A percentile compares a stretch with the other conserved stretches of the same genome.
Evolutionary conservation across 2,888 invertebrate genomes (phyloP).

Genomic region (Colostygia pectinataria): DNA sequence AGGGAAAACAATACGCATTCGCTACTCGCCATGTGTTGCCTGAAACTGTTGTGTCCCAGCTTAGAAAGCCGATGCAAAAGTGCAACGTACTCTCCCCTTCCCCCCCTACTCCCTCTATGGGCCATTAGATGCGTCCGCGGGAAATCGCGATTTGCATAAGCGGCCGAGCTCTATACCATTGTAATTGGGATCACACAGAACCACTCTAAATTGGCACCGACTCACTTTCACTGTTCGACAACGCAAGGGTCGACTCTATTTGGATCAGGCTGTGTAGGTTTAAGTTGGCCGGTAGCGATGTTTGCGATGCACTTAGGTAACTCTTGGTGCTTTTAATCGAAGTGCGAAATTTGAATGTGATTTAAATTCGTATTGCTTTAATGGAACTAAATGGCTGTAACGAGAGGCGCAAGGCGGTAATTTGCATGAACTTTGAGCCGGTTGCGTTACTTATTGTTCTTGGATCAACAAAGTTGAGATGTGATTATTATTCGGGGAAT

Average conservation of each 20-base stretch:
- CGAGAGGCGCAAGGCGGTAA: constrained; percentile 50
- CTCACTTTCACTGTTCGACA: constrained; percentile 31
- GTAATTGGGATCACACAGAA: constrained; percentile 78
- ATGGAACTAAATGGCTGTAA: constrained; percentile 59
- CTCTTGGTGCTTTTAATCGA: constrained; percentile 78
- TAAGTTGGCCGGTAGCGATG: constrained; percentile 68
- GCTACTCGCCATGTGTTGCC: constrained; percentile 20
- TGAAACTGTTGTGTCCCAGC: constrained; percentile 7
- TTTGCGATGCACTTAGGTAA: constrained; percentile 78
- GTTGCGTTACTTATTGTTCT: constrained; percentile 35
- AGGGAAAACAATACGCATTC: constrained; percentile 12
- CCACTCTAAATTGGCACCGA: constrained; percentile 57
- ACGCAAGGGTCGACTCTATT: constrained; percentile 40
- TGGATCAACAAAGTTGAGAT: constrained; percentile 29
- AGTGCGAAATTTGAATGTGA: constrained; percentile 79
- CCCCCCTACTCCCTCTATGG: constrained; percentile 55
- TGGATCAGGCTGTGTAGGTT: constrained; percentile 57
- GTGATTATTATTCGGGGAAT: constrained; percentile 31
- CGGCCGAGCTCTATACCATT: constrained; percentile 78
- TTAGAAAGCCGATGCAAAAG: constrained; percentile 53
- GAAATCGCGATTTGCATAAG: constrained; percentile 81
- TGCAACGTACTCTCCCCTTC: constrained; percentile 57
- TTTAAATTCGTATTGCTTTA: constrained; percentile 77
- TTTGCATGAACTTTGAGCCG: constrained; percentile 66
- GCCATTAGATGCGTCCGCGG: constrained; percentile 80